Conservation (phyloP, 2,113 vertebrate genomes). For the Arvicanthis niloticus region DNA sequence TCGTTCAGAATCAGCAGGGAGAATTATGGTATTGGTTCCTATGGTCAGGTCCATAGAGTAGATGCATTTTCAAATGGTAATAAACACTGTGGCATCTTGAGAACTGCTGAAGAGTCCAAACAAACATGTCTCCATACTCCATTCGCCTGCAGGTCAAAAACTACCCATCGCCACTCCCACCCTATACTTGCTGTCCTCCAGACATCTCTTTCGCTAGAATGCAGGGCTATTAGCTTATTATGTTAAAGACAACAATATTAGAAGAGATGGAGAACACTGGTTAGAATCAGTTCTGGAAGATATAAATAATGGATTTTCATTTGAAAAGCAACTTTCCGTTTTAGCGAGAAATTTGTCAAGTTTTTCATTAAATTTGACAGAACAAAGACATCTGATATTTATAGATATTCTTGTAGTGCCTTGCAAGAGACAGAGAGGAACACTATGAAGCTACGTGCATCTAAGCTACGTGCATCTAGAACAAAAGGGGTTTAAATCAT, state of each 20-base stretch:
- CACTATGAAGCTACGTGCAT: not conserved
- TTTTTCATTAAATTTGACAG: conserved; percentile 53
- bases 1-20: not conserved
- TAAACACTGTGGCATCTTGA: not conserved
- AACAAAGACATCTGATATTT: conserved; percentile 45
- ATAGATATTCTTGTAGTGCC: not conserved
- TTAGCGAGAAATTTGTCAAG: conserved; percentile 48
- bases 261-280: not conserved
- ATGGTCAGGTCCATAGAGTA: not conserved
- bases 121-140: not conserved
- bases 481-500: not conserved
- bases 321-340: conserved; percentile 29
- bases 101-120: not conserved
- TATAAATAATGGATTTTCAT: conserved; percentile 29
- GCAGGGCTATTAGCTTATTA: not conserved
- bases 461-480: not conserved
- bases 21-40: not conserved
- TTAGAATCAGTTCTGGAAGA: conserved; percentile 33
- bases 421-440: not conserved
- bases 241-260: conserved; percentile 30
- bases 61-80: not conserved
- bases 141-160: not conserved
- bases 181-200: not conserved
- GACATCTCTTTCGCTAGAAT: not conserved
- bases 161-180: not conserved